Conservation (phyloP, 2,113 vertebrate species). For the Anseranas semipalmata region DNA sequence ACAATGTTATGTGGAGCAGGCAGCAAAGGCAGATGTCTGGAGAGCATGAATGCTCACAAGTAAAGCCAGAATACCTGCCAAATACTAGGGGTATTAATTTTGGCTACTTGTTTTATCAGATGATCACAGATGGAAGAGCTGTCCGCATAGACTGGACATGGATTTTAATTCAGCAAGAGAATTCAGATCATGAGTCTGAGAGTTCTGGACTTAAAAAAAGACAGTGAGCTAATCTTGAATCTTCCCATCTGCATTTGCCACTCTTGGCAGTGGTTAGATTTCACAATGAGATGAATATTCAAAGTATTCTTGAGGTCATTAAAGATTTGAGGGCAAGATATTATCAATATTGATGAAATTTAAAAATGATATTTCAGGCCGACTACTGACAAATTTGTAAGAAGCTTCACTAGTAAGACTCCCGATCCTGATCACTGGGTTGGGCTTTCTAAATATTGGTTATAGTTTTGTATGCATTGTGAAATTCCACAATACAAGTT, state of each 20-base stretch:
- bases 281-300: not conserved
- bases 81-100: constrained; percentile 26
- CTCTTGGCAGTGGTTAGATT: not conserved
- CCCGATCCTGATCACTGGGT: not conserved
- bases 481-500: not conserved
- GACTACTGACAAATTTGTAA: not conserved
- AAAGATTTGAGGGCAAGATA: not conserved
- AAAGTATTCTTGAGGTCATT: not conserved
- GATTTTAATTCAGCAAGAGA: not conserved
- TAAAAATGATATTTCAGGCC: not conserved
- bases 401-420: not conserved
- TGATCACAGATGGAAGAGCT: constrained; percentile 22
- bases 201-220: not conserved
- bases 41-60: not conserved
- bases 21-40: constrained; percentile 52
- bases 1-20: not conserved
- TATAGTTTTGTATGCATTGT: not conserved
- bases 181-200: not conserved
- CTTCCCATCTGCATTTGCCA: not conserved
- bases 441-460: not conserved
- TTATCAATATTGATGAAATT: not conserved
- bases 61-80: constrained; percentile 42
- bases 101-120: constrained; percentile 45
- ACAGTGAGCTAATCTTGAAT: not conserved
- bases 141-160: not conserved